Evolutionary conservation across 2,797 vertebrate species (phyloP), one percentile per base, ranked within the genome.

Genomic region (Spinibarbus caldwelli): DNA sequence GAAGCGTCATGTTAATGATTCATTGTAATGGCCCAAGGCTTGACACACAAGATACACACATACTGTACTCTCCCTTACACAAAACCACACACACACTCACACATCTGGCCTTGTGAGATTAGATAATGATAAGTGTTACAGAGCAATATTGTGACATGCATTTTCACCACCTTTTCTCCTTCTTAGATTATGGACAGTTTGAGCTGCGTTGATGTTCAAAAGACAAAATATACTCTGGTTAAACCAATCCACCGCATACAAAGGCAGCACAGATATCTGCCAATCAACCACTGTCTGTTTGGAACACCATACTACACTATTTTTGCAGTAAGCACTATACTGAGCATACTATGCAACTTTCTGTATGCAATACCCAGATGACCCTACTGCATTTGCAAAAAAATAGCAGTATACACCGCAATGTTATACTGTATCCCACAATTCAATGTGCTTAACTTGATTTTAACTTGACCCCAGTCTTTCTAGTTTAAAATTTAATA

Each of bases 1-100:
- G 34, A 80, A 84, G 75, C 34, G 3, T 54, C 34, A 62, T 15
- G 77, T 62, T 77, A 86, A 84, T 68, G 66, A 82, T 80, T 85
- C 78, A 36, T 19, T 71, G 70, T 77, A 81, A 73, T 41, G 78
- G n/a, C 64, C 47, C 41, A 14, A 49, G 23, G 71, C 41, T 17
- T 52, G 62, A 62, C 15, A 11, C 17, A 26, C 76, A 80, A 52
- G 34, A 68, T 59, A 43, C 79, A 59, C 49, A 62, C 54, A 59
- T 7, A 23, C n/a, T n/a, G n/a, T n/a, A n/a, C 36, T 66, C 62
- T 66, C 29, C 29, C 62, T 38, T 26, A 36, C 67, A 82, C 45
- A 26, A 70, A 75, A 12, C 78, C 54, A 26, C 45, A 15, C 4
- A 15, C 4, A 11, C n/a, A 5, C 8, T 5, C 3, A 26, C 21